Base-by-base conservation (phyloP, 2,888 invertebrate genomes). In the Rosalia funebris region DNA sequence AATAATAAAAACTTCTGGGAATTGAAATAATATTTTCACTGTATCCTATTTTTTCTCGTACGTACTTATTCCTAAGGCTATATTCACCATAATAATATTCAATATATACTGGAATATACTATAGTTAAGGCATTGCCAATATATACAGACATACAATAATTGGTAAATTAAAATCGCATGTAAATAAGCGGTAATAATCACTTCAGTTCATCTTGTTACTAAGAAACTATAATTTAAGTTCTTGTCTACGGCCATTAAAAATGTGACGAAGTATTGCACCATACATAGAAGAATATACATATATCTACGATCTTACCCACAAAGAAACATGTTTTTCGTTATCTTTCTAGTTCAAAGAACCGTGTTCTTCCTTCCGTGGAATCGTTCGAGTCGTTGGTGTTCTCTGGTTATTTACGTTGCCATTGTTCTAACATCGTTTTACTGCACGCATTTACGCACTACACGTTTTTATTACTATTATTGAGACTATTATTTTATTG, bases 391-490 rank as follows among this genome's bases (percentile, higher is more conserved):
- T 32, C 20, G 25, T 9, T 34, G 25, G 31, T 46, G 14, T 44
- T 45, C 14, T 45, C 25, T 45, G 20, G n/a, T 16, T 47, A 34
- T 14, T 34, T 47, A 32, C 46, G 34, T 47, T 47, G 31, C 32
- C 11, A 47, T 47, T 47, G 46, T 47, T 47, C 32, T 34, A 47
- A 32, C 46, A 32, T 32, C 46, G 16, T 32, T 34, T 34, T 34
- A 10, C 16, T 47, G 7, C 34, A 47, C 46, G 46, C 46, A 47
- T 47, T 47, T 32, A 47, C 32, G 46, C 46, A 47, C 46, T n/a
- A 16, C 34, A 34, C 32, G 34, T 47, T 47, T 34, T 41, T 31
- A 47, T 32, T 47, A 34, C 32, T 34, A 15, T 45, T 45, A 45
- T 45, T 45, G 12, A 45, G 45, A 20, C 31, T 45, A 12, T 20